phyloP scores from a whole-genome alignment of 2,797 vertebrate species.

The Ispidina picta region DNA sequence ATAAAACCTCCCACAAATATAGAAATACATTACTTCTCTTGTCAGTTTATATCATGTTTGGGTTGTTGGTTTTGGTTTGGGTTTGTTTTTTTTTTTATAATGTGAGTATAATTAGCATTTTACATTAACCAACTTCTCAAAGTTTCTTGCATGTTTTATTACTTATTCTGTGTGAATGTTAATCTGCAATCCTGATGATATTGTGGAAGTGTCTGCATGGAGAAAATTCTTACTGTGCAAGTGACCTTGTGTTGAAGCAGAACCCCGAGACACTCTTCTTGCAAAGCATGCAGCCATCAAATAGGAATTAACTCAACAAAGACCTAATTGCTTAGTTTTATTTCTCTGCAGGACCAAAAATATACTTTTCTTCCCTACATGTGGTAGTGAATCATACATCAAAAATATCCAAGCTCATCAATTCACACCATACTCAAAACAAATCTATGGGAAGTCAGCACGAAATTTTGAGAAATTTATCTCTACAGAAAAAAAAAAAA shows the following conservation, averaged over 20 bases:
- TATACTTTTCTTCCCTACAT: conserved; percentile 60
- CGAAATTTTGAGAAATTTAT: conserved; percentile 6
- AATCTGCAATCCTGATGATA: background rate
- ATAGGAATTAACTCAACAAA: conserved; percentile 10
- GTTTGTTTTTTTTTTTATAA: background rate
- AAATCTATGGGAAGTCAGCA: conserved; percentile 48
- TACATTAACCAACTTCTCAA: background rate
- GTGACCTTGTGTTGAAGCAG: background rate
- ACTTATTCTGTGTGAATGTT: background rate
- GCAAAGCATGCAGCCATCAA: background rate
- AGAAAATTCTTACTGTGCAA: background rate
- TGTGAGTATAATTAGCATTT: background rate
- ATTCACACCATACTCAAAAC: conserved; percentile 38
- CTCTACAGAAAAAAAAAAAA: background rate
- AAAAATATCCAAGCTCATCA: conserved; percentile 65
- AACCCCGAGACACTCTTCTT: background rate
- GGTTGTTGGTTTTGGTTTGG: background rate
- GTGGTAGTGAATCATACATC: conserved; percentile 71
- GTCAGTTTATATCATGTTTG: background rate
- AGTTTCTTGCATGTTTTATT: background rate
- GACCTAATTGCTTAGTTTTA: conserved; percentile 54
- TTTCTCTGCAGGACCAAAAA: conserved; percentile 64
- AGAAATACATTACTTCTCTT: background rate
- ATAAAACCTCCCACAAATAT: background rate
- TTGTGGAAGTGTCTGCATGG: background rate